phyloP scores from a whole-genome alignment of 2,888 invertebrate genomes.

The Tipula lateralis region DNA sequence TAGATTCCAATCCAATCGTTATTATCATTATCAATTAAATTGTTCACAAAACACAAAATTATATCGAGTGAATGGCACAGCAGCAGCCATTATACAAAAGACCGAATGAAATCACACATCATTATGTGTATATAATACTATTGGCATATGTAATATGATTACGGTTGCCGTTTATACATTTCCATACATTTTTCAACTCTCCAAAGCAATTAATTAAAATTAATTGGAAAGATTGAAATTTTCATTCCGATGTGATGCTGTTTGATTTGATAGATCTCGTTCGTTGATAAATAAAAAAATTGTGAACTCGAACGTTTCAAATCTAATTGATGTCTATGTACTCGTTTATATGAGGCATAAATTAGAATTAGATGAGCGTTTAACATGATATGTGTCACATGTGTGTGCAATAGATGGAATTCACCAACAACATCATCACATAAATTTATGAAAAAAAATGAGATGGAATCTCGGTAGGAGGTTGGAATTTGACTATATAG shows the following conservation, averaged over 20 bases:
- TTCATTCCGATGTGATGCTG: background rate
- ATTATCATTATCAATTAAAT: constrained; percentile 19
- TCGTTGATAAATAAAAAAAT: background rate
- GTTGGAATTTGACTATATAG: background rate
- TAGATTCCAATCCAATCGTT: background rate
- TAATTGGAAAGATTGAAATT: background rate
- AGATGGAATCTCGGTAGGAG: background rate
- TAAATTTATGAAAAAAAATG: background rate
- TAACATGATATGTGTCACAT: background rate
- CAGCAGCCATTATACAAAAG: background rate
- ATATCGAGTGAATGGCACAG: background rate
- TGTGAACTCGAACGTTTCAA: background rate
- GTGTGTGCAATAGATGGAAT: background rate
- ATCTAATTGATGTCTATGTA: background rate
- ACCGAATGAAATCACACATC: background rate
- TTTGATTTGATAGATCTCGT: background rate
- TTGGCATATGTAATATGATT: constrained; percentile 11
- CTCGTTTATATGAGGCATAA: background rate
- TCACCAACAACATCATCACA: background rate
- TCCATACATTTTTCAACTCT: background rate
- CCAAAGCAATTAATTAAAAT: constrained; percentile 1
- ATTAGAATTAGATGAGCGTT: background rate
- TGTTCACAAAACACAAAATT: background rate
- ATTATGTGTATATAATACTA: background rate
- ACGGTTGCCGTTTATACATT: background rate